Conservation (phyloP, 2,888 invertebrate species). For the Eupithecia exiguata region DNA sequence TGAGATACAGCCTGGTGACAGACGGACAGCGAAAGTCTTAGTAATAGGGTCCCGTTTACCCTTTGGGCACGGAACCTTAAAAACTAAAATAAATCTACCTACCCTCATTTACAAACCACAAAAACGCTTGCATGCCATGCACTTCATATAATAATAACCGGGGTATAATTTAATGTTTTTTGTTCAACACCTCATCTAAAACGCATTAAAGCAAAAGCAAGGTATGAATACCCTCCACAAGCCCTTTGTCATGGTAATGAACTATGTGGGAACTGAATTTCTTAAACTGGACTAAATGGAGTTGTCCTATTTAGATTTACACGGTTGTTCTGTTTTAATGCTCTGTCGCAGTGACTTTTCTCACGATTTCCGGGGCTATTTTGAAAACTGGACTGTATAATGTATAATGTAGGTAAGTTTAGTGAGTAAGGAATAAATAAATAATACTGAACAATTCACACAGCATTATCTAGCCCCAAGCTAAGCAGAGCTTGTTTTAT, state of each 20-base stretch:
- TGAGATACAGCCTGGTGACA: too few species aligned
- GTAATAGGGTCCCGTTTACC: too few species aligned
- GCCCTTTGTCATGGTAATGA: slow-evolving; percentile 51
- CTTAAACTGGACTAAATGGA: slow-evolving; percentile 16
- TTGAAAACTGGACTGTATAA: not conserved
- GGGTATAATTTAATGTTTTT: slow-evolving; percentile 45
- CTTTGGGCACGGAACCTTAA: too few species aligned
- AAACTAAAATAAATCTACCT: not conserved
- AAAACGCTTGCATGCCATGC: slow-evolving; percentile 27
- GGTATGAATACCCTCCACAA: slow-evolving; percentile 26
- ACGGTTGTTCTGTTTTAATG: not conserved
- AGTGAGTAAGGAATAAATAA: not conserved
- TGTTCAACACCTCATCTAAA: slow-evolving; percentile 57
- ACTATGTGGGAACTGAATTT: slow-evolving; percentile 34
- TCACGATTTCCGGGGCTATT: not conserved
- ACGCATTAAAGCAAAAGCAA: slow-evolving; percentile 56
- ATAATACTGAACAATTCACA: too few species aligned
- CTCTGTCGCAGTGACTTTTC: not conserved
- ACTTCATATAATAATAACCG: slow-evolving; percentile 19
- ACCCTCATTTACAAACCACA: slow-evolving; percentile 15
- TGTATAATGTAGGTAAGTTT: not conserved
- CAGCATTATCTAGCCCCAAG: too few species aligned
- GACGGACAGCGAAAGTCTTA: too few species aligned
- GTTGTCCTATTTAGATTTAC: not conserved
- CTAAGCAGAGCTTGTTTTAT: too few species aligned